These are phyloP conservation scores for Capitulum mitella DNA, from an alignment of 2,888 invertebrate species.

Conservation along the genomic window DNA sequence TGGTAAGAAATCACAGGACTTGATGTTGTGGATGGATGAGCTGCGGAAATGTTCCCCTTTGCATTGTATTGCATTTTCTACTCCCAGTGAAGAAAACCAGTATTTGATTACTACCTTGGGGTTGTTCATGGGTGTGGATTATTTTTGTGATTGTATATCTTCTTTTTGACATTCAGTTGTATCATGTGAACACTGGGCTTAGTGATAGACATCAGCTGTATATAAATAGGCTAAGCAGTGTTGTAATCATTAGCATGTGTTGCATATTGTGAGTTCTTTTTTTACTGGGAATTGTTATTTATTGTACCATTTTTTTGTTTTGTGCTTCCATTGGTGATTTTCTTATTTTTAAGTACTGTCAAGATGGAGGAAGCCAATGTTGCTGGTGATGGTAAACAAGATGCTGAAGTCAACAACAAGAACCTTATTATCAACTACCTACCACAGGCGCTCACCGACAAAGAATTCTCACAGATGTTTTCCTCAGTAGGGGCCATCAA, in stretches of 20 bases:
- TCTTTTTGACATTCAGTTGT: too few species aligned
- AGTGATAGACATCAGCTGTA: too few species aligned
- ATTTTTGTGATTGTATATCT: neutral
- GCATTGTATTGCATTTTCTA: too few species aligned
- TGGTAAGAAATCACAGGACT: too few species aligned
- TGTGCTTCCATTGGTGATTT: neutral
- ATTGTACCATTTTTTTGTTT: neutral
- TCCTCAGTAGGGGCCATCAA: constrained; percentile 80
- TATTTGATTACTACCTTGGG: neutral
- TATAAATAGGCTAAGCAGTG: neutral
- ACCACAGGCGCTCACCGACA: constrained; percentile 87
- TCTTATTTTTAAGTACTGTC: constrained; percentile 9
- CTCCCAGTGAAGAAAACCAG: too few species aligned
- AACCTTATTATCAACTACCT: constrained; percentile 93
- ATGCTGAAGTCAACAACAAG: constrained; percentile 46
- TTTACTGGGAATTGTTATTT: neutral
- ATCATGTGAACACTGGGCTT: too few species aligned
- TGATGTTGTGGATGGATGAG: too few species aligned
- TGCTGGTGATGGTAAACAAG: constrained; percentile 26
- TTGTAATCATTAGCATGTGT: neutral
- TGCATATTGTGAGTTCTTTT: neutral
- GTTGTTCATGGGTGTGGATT: neutral
- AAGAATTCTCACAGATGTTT: constrained; percentile 81
- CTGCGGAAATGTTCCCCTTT: too few species aligned
- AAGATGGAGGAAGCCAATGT: constrained; percentile 12